These are phyloP conservation scores for Caenorhabditis sulstoni DNA, from an alignment of 2,888 invertebrate species.

Conservation along the genomic window DNA sequence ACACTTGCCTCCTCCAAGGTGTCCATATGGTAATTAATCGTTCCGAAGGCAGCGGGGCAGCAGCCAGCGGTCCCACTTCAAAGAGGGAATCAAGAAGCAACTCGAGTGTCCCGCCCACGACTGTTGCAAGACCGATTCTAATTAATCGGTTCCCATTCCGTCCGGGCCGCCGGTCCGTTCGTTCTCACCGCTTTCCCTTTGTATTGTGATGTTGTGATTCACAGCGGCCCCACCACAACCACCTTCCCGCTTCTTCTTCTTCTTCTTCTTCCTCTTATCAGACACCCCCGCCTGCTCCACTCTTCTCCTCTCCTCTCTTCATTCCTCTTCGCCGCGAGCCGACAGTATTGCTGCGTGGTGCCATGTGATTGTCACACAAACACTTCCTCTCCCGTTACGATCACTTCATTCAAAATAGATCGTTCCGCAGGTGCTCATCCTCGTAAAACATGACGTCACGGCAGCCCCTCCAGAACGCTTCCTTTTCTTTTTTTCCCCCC, in stretches of 20 bases:
- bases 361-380: constrained; percentile 17
- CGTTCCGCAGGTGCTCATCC: background rate
- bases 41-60: background rate
- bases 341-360: constrained; percentile 8
- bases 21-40: constrained; percentile 55
- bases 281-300: constrained; percentile 13
- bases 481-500: background rate
- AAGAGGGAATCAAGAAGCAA: constrained; percentile 28
- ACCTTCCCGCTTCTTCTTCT: too few species aligned
- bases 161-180: too few species aligned
- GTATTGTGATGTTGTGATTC: background rate
- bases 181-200: background rate
- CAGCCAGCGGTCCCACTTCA: constrained; percentile 27
- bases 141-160: constrained; percentile 9
- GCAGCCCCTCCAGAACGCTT: background rate
- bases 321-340: background rate
- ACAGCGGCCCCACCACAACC: background rate
- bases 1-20: constrained; percentile 1
- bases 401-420: background rate
- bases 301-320: background rate
- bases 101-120: constrained; percentile 13
- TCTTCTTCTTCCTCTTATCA: constrained; percentile 20
- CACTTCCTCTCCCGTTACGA: background rate
- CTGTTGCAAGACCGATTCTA: constrained; percentile 32
- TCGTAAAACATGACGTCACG: background rate